These are phyloP conservation scores for Dolichopus griseipennis DNA, from an alignment of 2,888 invertebrate genomes.

Conservation along the genomic window DNA sequence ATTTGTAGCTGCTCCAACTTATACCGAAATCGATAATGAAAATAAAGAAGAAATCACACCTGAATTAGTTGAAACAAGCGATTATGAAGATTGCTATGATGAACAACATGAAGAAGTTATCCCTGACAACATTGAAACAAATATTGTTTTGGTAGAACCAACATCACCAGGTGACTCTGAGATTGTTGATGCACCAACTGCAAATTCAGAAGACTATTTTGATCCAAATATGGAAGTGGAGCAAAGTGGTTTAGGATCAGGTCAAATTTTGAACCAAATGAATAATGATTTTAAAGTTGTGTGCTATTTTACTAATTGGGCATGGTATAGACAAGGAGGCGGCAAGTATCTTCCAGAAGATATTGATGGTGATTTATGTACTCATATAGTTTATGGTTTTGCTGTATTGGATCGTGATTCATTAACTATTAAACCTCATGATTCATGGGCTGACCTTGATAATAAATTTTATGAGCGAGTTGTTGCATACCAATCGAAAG, in stretches of 20 bases:
- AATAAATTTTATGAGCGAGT: slow-evolving; percentile 88
- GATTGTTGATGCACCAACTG: slow-evolving; percentile 22
- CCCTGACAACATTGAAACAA: slow-evolving; percentile 30
- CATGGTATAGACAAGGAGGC: slow-evolving; percentile 78
- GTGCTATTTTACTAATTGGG: slow-evolving; percentile 91
- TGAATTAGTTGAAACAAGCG: slow-evolving; percentile 24
- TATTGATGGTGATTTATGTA: slow-evolving; percentile 76
- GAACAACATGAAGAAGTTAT: slow-evolving; percentile 23
- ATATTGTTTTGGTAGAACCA: slow-evolving; percentile 7
- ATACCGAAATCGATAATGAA: not conserved
- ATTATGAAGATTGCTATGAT: slow-evolving; percentile 27
- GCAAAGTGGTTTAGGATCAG: slow-evolving; percentile 25
- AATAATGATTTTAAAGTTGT: slow-evolving; percentile 61
- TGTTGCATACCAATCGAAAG: slow-evolving; percentile 59
- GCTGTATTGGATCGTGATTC: slow-evolving; percentile 71
- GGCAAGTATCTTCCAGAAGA: slow-evolving; percentile 75
- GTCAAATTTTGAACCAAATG: slow-evolving; percentile 13
- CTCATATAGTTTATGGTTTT: slow-evolving; percentile 87
- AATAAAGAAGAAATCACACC: not conserved
- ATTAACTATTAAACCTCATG: slow-evolving; percentile 73
- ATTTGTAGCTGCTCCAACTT: slow-evolving; percentile 6
- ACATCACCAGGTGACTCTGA: slow-evolving; percentile 16
- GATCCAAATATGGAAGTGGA: slow-evolving; percentile 33
- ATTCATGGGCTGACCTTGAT: slow-evolving; percentile 81
- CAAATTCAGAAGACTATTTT: slow-evolving; percentile 23